Evolutionary conservation across 2,888 invertebrate genomes (phyloP).

Genomic region (Plusia festucae): DNA sequence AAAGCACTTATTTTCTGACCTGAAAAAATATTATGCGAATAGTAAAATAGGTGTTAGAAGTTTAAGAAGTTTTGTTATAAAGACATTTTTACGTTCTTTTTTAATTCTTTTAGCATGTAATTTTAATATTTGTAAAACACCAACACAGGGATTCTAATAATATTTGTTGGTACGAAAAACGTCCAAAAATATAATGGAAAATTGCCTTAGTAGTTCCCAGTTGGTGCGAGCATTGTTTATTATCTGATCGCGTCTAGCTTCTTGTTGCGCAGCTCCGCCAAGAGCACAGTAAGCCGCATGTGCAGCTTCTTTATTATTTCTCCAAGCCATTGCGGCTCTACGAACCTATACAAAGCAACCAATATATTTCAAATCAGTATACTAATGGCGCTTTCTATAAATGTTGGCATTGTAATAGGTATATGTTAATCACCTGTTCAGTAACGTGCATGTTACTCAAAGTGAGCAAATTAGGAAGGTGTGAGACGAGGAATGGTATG

Average conservation of each 20-base stretch:
- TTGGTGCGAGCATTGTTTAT: slow-evolving; percentile 96
- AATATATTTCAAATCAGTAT: not conserved
- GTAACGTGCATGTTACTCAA: slow-evolving; percentile 94
- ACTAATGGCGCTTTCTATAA: not conserved
- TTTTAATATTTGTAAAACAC: too few relatives aligned
- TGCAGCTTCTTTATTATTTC: slow-evolving; percentile 93
- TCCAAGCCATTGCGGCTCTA: slow-evolving; percentile 94
- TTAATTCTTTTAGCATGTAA: too few relatives aligned
- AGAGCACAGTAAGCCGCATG: slow-evolving; percentile 91
- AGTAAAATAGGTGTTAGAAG: slow-evolving; percentile 11
- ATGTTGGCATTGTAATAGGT: not conserved
- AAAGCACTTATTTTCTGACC: slow-evolving; percentile 91
- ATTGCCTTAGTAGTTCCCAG: slow-evolving; percentile 92
- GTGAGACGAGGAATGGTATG: slow-evolving; percentile 94
- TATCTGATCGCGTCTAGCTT: slow-evolving; percentile 93
- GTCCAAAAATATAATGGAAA: too few relatives aligned
- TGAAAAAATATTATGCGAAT: too few relatives aligned
- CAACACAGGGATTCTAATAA: too few relatives aligned
- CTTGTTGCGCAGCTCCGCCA: slow-evolving; percentile 87
- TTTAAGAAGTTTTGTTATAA: not conserved
- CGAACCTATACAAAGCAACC: slow-evolving; percentile 84
- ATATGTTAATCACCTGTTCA: slow-evolving; percentile 89
- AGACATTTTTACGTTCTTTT: not conserved
- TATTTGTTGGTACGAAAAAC: too few relatives aligned
- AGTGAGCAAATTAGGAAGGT: slow-evolving; percentile 92